Conservation (phyloP, 2,797 vertebrate species). For the Aldrovandia affinis region DNA sequence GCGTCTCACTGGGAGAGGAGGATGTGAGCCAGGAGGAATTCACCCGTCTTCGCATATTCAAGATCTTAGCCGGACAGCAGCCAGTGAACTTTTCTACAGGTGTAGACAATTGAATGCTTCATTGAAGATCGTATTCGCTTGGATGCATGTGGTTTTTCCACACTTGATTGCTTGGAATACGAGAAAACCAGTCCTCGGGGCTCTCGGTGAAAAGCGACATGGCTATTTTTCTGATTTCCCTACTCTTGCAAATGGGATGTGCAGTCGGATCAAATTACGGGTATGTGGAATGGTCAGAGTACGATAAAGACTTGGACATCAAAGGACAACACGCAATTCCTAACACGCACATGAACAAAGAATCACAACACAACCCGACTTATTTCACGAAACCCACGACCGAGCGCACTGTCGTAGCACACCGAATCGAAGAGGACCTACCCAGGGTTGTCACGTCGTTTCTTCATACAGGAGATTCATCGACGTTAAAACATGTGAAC, state of each 20-base stretch:
- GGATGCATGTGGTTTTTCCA: slow-evolving; percentile 38
- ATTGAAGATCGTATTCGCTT: slow-evolving; percentile 27
- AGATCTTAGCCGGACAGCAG: slow-evolving; percentile 44
- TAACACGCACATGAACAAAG: slow-evolving; percentile 68
- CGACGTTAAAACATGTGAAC: slow-evolving; percentile 82
- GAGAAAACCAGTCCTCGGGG: slow-evolving; percentile 44
- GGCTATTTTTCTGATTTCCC: slow-evolving; percentile 73
- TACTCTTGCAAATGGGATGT: slow-evolving; percentile 77
- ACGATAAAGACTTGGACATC: slow-evolving; percentile 67
- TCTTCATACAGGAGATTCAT: slow-evolving; percentile 88
- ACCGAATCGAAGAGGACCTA: slow-evolving; percentile 81
- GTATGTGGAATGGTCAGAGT: slow-evolving; percentile 67
- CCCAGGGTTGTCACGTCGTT: slow-evolving; percentile 87
- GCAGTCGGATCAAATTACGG: slow-evolving; percentile 65
- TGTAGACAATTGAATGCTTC: slow-evolving; percentile 63
- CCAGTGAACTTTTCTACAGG: slow-evolving; percentile 71
- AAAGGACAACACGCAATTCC: slow-evolving; percentile 63
- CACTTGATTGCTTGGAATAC: slow-evolving; percentile 50
- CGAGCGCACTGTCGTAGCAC: slow-evolving; percentile 83
- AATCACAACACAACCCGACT: slow-evolving; percentile 68
- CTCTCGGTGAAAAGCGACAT: slow-evolving; percentile 67
- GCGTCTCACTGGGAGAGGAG: slow-evolving; percentile 46
- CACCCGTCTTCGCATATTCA: slow-evolving; percentile 37
- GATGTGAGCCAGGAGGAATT: slow-evolving; percentile 44
- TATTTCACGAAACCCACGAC: slow-evolving; percentile 70